A percentile compares a stretch with the other conserved stretches of the same genome.
These are phyloP conservation scores for Callinectes sapidus DNA, from an alignment of 2,888 invertebrate species.

Conservation along the genomic window DNA sequence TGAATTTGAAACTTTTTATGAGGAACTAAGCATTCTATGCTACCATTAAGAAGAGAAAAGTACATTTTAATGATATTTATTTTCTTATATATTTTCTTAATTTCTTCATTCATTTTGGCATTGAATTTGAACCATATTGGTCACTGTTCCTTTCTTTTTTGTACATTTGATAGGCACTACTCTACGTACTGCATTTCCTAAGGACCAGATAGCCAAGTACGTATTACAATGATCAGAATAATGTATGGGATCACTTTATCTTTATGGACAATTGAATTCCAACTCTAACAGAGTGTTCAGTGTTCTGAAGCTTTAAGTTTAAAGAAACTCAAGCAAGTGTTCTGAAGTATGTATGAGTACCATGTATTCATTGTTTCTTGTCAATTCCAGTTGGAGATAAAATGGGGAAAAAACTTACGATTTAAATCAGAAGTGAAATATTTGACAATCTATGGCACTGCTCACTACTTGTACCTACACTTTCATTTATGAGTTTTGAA, in stretches of 20 bases:
- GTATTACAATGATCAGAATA: neutral
- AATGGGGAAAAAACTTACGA: neutral
- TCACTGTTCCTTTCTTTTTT: neutral
- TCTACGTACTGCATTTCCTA: neutral
- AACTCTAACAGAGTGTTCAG: neutral
- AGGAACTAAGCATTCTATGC: neutral
- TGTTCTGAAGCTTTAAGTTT: slow-evolving; percentile 20
- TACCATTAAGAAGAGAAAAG: neutral
- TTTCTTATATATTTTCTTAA: slow-evolving; percentile 8
- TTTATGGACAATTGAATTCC: neutral
- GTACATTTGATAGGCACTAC: neutral
- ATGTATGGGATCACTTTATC: neutral
- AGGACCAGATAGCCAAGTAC: neutral
- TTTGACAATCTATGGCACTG: slow-evolving; percentile 11
- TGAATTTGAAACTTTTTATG: neutral
- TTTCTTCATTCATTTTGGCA: neutral
- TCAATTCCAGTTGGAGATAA: neutral
- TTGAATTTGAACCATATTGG: neutral
- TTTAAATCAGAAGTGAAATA: neutral
- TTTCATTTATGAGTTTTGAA: neutral
- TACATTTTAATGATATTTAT: slow-evolving; percentile 22
- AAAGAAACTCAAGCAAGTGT: neutral
- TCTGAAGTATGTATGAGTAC: neutral
- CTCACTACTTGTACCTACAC: slow-evolving; percentile 24
- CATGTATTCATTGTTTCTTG: neutral